Percentiles rank a stretch among this genome's conserved stretches.
Conservation (phyloP, 2,797 vertebrate species). For the Amblyraja radiata region DNA sequence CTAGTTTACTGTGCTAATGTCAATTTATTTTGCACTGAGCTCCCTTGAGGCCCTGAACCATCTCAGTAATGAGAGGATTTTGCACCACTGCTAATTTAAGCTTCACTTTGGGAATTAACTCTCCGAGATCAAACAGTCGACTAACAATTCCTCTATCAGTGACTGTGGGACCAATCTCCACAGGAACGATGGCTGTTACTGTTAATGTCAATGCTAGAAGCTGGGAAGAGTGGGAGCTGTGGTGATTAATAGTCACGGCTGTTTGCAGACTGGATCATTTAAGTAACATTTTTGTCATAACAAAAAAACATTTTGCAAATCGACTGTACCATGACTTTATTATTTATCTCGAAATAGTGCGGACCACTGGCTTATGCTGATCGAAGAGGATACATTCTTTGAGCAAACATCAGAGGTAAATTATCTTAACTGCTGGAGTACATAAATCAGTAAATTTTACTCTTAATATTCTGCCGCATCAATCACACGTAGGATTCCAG, state of each 20-base stretch:
- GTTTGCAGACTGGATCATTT: not conserved
- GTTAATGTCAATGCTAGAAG: not conserved
- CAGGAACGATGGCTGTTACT: not conserved
- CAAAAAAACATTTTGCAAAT: not conserved
- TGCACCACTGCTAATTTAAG: not conserved
- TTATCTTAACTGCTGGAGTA: not conserved
- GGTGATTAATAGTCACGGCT: not conserved
- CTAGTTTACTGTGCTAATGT: constrained; percentile 19
- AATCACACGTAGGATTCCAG: not conserved
- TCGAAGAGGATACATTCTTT: not conserved
- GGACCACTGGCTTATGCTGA: not conserved
- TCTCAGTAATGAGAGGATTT: constrained; percentile 19
- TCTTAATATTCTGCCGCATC: not conserved
- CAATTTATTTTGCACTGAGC: not conserved
- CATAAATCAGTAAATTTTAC: not conserved
- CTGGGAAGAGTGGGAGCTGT: no score
- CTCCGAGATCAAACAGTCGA: not conserved
- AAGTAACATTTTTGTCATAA: not conserved
- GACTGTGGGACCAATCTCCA: not conserved
- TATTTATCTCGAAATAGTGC: no score
- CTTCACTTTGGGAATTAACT: not conserved
- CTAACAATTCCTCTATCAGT: constrained; percentile 4
- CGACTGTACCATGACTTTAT: no score
- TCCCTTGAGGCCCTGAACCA: constrained; percentile 19
- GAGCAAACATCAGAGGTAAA: not conserved